phyloP scores from a whole-genome alignment of 2,888 invertebrate genomes.

The Sarcophaga variegata region DNA sequence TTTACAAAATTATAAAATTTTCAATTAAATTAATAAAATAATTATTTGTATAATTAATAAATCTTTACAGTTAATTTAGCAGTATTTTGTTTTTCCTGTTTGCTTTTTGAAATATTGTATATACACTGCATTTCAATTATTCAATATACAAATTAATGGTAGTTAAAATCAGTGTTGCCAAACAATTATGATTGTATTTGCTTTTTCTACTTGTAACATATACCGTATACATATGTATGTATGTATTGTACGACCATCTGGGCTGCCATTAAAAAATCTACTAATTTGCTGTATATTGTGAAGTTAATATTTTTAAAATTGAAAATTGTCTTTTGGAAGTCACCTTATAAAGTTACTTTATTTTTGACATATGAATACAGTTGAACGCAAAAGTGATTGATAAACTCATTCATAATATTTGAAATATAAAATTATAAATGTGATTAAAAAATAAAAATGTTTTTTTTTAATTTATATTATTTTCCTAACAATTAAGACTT shows the following conservation, averaged over 20 bases:
- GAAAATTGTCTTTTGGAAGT: too few species aligned
- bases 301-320: too few species aligned
- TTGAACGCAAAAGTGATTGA: too few species aligned
- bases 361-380: too few species aligned
- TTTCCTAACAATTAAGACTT: too few species aligned
- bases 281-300: too few species aligned
- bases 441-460: too few species aligned
- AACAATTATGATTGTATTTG: conserved; percentile 29
- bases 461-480: too few species aligned
- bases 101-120: neutral
- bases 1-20: neutral
- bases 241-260: neutral
- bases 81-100: conserved; percentile 1
- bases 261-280: neutral
- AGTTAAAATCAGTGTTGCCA: conserved; percentile 36
- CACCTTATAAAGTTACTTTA: too few species aligned
- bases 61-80: neutral
- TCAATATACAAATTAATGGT: neutral
- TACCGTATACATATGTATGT: neutral
- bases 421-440: too few species aligned
- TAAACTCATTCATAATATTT: too few species aligned
- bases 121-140: neutral
- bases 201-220: neutral
- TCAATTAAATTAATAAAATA: conserved; percentile 7
- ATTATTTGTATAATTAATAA: neutral